Base-by-base conservation (phyloP, 2,888 invertebrate genomes). In the Melieria picta region DNA sequence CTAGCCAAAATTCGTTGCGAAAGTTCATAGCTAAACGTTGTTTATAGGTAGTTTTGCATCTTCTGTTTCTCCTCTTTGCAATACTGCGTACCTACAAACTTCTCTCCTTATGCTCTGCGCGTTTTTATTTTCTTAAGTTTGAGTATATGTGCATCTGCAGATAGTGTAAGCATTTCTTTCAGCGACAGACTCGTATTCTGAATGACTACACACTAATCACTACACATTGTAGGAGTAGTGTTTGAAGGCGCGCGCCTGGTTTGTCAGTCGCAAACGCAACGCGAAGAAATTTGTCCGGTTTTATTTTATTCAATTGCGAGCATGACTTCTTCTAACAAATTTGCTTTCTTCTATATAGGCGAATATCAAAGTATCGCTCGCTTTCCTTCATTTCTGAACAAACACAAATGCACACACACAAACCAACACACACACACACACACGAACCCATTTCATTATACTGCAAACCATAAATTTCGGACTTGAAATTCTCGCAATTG, bases 291-390 rank as follows among this genome's bases (percentile, higher is more conserved):
- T 80, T 86, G 86, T 86, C 86, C 84, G 86, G 86, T 86, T 87
- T 87, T 86, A 86, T 86, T 83, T 80, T 83, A 81, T 79, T 79
- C 77, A 77, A 78, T 80, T 80, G 78, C 86, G 86, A 86, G 86
- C 86, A 86, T 86, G 86, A 79, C 79, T 79, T 77, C 63, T 71
- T 70, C 57, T 72, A 48, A 48, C 61, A 45, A 60, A 50, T 13
- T 42, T 48, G 46, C 9, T 10, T 48, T 63, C 48, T 58, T 63
- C 43, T 48, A 10, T 50, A 66, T 56, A 71, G 56, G 62, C 46
- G 45, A 65, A 64, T 65, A 61, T 43, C 45, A 58, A 69, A 64
- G 13, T 62, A 67, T 71, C 58, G 50, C 55, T 65, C 45, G 30
- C 10, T 13, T 57, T 13, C 16, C 30, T 16, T 57, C 16, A 57